phyloP scores from a whole-genome alignment of 2,888 invertebrate genomes.

The Mimas tiliae region DNA sequence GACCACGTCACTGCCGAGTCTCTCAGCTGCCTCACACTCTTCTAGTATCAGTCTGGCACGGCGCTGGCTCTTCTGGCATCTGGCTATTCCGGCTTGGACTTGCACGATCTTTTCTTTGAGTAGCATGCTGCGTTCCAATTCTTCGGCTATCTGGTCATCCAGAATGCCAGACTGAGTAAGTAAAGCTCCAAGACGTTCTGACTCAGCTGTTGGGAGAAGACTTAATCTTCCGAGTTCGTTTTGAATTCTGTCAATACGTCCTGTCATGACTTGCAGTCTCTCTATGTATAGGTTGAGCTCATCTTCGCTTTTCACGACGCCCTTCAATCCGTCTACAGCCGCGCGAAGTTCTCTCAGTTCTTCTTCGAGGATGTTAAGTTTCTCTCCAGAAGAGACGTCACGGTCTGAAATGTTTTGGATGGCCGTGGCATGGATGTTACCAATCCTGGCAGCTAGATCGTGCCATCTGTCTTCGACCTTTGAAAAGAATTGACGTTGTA shows the following conservation, averaged over 20 bases:
- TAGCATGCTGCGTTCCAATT: constrained; percentile 89
- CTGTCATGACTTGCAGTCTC: constrained; percentile 90
- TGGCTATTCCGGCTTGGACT: constrained; percentile 88
- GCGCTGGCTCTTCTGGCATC: constrained; percentile 88
- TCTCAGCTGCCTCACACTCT: constrained; percentile 89
- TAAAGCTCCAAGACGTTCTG: constrained; percentile 90
- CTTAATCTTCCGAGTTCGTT: constrained; percentile 92
- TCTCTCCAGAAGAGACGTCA: constrained; percentile 90
- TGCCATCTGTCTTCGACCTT: constrained; percentile 92
- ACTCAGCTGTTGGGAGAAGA: constrained; percentile 89
- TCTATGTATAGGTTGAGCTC: constrained; percentile 93
- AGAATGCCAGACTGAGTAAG: constrained; percentile 89
- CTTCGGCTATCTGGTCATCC: constrained; percentile 90
- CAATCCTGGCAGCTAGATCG: constrained; percentile 86
- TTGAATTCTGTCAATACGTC: constrained; percentile 90
- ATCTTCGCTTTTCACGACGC: constrained; percentile 92
- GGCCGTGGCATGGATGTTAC: constrained; percentile 87
- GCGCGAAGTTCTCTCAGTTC: constrained; percentile 90
- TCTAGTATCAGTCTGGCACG: constrained; percentile 87
- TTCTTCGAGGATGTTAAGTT: constrained; percentile 89
- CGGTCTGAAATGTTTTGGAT: constrained; percentile 89
- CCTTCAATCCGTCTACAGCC: constrained; percentile 89
- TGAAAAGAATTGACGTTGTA: constrained; percentile 91
- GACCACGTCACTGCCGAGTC: constrained; percentile 90
- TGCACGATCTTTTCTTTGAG: constrained; percentile 90